These are phyloP conservation scores for Acestrorhynchus altus DNA, from an alignment of 2,797 vertebrate genomes.

Conservation along the genomic window DNA sequence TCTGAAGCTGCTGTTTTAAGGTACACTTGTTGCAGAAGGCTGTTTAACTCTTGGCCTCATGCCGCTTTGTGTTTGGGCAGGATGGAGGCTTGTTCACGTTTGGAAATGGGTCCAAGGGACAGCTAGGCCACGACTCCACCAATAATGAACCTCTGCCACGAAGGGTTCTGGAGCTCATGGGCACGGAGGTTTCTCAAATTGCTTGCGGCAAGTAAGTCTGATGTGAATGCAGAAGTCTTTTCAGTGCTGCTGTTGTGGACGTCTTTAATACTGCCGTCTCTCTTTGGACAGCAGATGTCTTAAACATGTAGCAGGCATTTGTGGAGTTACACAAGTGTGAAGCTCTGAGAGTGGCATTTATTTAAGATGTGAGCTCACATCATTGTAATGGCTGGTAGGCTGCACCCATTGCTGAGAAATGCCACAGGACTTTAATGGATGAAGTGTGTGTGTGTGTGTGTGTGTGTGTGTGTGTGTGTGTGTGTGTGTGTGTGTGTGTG, in stretches of 20 bases:
- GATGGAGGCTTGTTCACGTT: constrained; percentile 92
- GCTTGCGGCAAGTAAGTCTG: constrained; percentile 84
- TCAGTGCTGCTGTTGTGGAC: background rate
- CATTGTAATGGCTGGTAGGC: background rate
- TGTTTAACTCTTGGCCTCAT: background rate
- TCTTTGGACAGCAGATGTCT: background rate
- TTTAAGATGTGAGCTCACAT: background rate
- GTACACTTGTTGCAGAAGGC: too few species aligned
- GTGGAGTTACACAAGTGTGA: background rate
- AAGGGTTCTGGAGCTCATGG: constrained; percentile 91
- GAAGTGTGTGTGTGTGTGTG: background rate
- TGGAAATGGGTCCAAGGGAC: constrained; percentile 87
- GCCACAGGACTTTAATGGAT: background rate
- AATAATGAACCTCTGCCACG: constrained; percentile 88
- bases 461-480: background rate
- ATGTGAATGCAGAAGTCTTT: background rate
- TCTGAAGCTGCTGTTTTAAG: too few species aligned
- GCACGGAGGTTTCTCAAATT: constrained; percentile 91
- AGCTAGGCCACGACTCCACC: constrained; percentile 89
- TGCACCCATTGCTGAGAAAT: background rate
- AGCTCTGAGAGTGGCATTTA: background rate
- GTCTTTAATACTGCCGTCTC: background rate
- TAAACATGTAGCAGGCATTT: background rate
- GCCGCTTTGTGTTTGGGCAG: constrained; percentile 65
- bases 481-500: background rate